A percentile compares a stretch with the other conserved stretches of the same genome.
Evolutionary conservation across 2,113 vertebrate species (phyloP).

Genomic region (Pangasianodon hypophthalmus): DNA sequence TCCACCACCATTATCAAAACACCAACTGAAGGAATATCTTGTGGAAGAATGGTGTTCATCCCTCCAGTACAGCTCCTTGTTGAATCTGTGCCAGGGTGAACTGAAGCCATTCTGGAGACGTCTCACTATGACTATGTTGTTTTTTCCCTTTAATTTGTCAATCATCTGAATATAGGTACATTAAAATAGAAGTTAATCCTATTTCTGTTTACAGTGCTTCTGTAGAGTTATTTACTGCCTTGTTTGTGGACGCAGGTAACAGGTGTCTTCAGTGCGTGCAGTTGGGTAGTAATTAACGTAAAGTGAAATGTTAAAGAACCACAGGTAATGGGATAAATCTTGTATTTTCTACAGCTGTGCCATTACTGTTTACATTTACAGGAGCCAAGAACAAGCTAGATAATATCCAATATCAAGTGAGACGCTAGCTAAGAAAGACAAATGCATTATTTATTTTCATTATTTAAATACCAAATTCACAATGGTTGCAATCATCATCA

Average conservation of each 20-base stretch:
- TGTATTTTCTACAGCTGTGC: background rate
- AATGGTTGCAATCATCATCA: background rate
- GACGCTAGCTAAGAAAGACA: background rate
- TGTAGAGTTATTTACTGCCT: background rate
- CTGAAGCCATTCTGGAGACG: background rate
- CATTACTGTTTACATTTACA: background rate
- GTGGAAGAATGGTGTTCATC: background rate
- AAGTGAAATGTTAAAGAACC: background rate
- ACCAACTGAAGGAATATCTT: background rate
- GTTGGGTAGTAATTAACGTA: background rate
- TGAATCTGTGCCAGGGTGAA: background rate
- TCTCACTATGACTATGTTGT: background rate
- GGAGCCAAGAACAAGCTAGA: background rate
- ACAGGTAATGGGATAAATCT: background rate
- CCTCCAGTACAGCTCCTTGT: background rate
- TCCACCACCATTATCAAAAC: background rate
- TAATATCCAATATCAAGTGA: background rate
- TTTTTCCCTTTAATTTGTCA: background rate
- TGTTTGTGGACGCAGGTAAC: background rate
- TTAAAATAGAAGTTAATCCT: background rate
- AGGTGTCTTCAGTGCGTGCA: background rate
- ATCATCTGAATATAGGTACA: background rate
- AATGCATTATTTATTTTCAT: background rate
- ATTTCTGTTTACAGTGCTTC: background rate
- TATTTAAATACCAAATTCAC: background rate